These are phyloP conservation scores for Micronycteris hirsuta DNA, from an alignment of 2,113 vertebrate genomes.

Conservation along the genomic window DNA sequence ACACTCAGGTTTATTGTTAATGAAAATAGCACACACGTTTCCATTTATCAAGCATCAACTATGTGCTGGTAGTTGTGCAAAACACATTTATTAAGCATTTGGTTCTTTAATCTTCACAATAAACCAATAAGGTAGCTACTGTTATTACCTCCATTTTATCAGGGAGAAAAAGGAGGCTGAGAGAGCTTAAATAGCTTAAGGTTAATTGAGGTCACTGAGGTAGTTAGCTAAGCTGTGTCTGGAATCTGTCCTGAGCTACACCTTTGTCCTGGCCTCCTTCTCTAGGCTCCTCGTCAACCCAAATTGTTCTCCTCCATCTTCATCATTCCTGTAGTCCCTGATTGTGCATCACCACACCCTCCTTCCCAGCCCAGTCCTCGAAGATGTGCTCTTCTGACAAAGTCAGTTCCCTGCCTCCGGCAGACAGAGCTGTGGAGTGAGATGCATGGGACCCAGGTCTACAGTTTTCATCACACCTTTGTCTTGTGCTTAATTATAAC, in stretches of 20 bases:
- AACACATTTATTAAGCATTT: not conserved
- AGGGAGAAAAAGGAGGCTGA: not conserved
- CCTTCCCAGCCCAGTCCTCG: not conserved
- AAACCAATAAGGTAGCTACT: not conserved
- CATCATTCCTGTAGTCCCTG: not conserved
- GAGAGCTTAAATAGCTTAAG: not conserved
- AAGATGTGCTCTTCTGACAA: not conserved
- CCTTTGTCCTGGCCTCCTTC: not conserved
- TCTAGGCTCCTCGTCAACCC: not conserved
- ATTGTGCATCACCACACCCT: not conserved
- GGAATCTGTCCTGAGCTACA: not conserved
- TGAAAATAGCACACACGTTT: not conserved
- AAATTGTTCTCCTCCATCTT: not conserved
- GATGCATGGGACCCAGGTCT: fast-evolving
- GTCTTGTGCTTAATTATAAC: not conserved
- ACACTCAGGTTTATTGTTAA: not conserved
- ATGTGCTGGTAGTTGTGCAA: not conserved
- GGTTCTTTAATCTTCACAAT: not conserved
- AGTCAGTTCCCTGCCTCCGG: not conserved
- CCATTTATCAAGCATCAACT: not conserved
- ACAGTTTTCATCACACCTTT: not conserved
- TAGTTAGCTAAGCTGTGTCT: not conserved
- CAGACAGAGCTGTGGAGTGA: fast-evolving
- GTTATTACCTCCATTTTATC: not conserved
- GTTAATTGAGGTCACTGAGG: not conserved